Conservation (phyloP, 2,113 vertebrate species). For the Gila orcuttii region DNA sequence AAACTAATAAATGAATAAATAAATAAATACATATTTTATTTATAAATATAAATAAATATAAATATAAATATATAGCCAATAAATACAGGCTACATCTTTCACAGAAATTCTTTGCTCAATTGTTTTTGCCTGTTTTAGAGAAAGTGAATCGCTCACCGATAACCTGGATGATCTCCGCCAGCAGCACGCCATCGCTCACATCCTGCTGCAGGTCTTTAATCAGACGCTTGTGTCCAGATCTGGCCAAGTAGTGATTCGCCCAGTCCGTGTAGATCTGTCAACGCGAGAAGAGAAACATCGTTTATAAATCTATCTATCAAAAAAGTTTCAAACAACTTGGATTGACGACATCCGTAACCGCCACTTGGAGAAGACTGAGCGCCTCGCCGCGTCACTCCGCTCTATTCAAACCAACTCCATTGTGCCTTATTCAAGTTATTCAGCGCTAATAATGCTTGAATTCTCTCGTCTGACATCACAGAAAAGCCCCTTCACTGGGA, state of each 20-base stretch:
- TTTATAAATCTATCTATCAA: not conserved
- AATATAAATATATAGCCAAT: too few species aligned
- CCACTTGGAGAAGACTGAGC: slow-evolving; percentile 52
- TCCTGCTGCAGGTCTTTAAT: slow-evolving; percentile 98
- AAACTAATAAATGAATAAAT: not conserved
- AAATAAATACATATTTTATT: too few species aligned
- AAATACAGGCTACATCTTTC: not conserved
- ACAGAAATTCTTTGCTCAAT: not conserved
- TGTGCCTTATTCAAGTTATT: slow-evolving; percentile 77
- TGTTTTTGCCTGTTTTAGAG: not conserved
- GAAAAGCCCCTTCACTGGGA: slow-evolving; percentile 74
- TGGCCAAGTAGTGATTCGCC: slow-evolving; percentile 97
- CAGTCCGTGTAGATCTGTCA: slow-evolving; percentile 97
- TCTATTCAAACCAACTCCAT: slow-evolving; percentile 83
- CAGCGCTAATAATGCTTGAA: slow-evolving; percentile 63
- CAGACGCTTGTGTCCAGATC: slow-evolving; percentile 94
- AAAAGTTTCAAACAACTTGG: not conserved
- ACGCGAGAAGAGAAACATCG: slow-evolving; percentile 47
- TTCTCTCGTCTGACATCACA: slow-evolving; percentile 76
- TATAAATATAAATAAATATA: not conserved
- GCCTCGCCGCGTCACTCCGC: slow-evolving; percentile 67
- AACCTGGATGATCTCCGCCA: slow-evolving; percentile 98
- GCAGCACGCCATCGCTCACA: slow-evolving; percentile 92
- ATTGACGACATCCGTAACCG: slow-evolving; percentile 35
- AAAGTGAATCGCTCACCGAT: slow-evolving; percentile 85